A percentile compares a stretch with the other conserved stretches of the same genome.
These are phyloP conservation scores for Laticauda laticaudata DNA, from an alignment of 2,113 vertebrate species.

Conservation along the genomic window DNA sequence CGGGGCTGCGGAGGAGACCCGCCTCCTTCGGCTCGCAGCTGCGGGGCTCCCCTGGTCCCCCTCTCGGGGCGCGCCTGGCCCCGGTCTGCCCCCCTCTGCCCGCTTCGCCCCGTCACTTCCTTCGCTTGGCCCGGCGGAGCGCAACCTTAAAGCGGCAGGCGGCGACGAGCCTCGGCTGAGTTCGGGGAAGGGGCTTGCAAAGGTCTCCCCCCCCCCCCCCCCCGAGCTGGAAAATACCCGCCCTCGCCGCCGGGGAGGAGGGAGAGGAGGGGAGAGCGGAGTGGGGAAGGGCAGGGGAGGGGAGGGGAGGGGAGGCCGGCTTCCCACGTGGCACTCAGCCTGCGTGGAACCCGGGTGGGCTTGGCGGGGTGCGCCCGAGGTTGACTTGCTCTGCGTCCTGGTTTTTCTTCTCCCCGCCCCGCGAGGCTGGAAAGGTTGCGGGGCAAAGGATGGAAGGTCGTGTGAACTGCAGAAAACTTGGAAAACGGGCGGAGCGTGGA, in stretches of 20 bases:
- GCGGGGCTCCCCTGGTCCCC: not conserved
- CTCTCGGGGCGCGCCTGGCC: not conserved
- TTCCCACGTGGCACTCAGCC: not conserved
- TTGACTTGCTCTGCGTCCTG: not conserved
- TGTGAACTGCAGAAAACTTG: not conserved
- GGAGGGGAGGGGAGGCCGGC: too few relatives aligned
- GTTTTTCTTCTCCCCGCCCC: too few relatives aligned
- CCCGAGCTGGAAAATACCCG: not conserved
- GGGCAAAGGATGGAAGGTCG: not conserved
- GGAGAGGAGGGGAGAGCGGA: not conserved
- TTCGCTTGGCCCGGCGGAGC: constrained; percentile 67
- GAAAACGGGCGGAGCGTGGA: not conserved
- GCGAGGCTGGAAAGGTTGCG: not conserved
- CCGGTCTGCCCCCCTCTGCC: not conserved
- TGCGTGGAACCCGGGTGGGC: not conserved
- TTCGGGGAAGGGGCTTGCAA: constrained; percentile 36
- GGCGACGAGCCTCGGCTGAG: constrained; percentile 77
- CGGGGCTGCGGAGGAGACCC: not conserved
- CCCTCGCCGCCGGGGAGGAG: not conserved
- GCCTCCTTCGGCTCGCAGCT: not conserved
- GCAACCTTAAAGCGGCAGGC: constrained; percentile 66
- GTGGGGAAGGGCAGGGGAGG: not conserved
- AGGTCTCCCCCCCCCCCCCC: rapidly evolving
- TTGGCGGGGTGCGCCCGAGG: too few relatives aligned
- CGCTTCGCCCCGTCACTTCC: constrained; percentile 80